Evolutionary conservation across 2,888 invertebrate genomes (phyloP).

Genomic region (Cephus sareptanus): DNA sequence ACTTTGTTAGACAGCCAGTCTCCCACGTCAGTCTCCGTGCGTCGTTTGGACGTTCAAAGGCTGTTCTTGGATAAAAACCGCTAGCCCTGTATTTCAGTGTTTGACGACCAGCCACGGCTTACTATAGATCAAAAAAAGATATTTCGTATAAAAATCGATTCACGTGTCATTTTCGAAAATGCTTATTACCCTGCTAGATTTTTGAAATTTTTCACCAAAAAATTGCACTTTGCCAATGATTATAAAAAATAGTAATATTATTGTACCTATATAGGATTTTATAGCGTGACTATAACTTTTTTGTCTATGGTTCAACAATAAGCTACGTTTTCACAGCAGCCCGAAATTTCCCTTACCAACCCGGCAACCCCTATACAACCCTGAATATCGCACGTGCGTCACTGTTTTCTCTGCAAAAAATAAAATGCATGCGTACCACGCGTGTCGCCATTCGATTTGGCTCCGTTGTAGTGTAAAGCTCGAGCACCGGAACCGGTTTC

Average conservation of each 20-base stretch:
- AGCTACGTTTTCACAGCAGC: not conserved
- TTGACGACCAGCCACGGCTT: not conserved
- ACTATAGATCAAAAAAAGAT: not conserved
- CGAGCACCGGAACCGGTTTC: not conserved
- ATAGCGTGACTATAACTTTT: not conserved
- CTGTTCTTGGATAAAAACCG: not conserved
- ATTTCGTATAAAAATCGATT: not conserved
- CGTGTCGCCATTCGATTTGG: slow-evolving; percentile 42
- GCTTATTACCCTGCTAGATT: not conserved
- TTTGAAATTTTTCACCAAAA: not conserved
- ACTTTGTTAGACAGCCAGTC: not conserved
- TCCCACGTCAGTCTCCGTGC: not conserved
- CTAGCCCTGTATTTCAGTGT: not conserved
- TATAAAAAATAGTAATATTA: not conserved
- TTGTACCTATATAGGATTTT: not conserved
- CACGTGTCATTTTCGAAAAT: not conserved
- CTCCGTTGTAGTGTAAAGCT: slow-evolving; percentile 31
- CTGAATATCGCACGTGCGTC: not conserved
- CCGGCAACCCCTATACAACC: not conserved
- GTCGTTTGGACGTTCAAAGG: not conserved
- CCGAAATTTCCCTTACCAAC: not conserved
- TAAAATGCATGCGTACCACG: slow-evolving; percentile 29
- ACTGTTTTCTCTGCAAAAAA: not conserved
- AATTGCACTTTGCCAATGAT: not conserved
- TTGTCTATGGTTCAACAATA: not conserved